Base-by-base conservation (phyloP, 2,113 vertebrate genomes). In the Dasypus novemcinctus region DNA sequence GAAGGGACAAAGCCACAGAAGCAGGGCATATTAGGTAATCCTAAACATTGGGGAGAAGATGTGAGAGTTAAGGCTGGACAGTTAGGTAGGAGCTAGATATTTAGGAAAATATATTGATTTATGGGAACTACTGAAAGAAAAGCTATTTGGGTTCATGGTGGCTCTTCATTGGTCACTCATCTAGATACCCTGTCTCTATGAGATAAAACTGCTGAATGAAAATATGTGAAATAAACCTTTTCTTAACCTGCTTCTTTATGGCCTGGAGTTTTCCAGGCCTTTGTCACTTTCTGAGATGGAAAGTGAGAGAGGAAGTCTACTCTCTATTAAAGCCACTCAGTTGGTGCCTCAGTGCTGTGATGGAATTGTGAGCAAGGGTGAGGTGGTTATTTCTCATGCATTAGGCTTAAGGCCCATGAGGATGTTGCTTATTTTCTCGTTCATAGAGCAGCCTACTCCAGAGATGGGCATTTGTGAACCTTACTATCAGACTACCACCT, bases 201-300 rank as follows among this genome's bases (percentile, higher is more conserved):
- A 72, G 76, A 21, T 41, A 88, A 90, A 92, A 74, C 21, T 31
- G 17, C 49, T 81, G 25, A 90, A 88, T 63, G 89, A 95, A 93
- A 25, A 66, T 82, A 20, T 83, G 46, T 46, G 63, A 64, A 90
- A 78, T n/a, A 17, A 79, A 11, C 21, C 57, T 95, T 72, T 82
- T 69, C 49, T 80, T 33, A 33, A 33, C 13, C 82, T 93, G 27
- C n/a, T 54, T 91, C 63, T n/a, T 83, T 71, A 41, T 4, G 52
- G 68, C 33, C 27, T 46, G 8, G 61, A 7, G 4, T 85, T 72
- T 69, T 72, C 84, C n/a, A 69, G 54, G 57, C 20, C 52, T 74
- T 33, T 86, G 75, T 66, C 57, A 52, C 79, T 90, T 82, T 74
- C 33, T 87, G 59, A 87, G 57, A 93, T n/a, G 71, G 13, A 82